Conservation (phyloP, 2,113 vertebrate genomes). For the Sapayoa aenigma region DNA sequence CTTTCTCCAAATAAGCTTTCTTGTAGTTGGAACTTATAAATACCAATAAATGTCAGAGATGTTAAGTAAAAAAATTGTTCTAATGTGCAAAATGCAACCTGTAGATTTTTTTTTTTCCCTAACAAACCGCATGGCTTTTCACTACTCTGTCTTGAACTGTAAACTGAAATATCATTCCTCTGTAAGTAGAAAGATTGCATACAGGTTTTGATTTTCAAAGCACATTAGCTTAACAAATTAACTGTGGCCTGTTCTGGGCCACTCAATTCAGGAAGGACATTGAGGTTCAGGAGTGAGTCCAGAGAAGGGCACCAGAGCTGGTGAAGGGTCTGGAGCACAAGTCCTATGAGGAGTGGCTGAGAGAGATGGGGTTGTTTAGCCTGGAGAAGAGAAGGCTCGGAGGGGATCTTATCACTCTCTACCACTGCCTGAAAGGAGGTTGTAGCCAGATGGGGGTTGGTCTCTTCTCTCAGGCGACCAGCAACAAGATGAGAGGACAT, state of each 20-base stretch:
- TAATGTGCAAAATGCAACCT: neutral
- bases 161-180: neutral
- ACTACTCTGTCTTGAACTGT: neutral
- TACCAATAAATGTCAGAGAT: neutral
- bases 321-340: neutral
- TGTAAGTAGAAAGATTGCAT: neutral
- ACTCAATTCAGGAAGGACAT: neutral
- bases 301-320: neutral
- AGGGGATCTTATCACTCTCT: neutral
- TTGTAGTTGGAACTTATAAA: neutral
- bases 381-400: neutral
- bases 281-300: neutral
- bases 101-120: neutral
- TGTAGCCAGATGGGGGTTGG: accelerated
- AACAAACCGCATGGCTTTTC: neutral
- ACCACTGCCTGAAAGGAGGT: neutral
- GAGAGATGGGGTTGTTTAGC: neutral
- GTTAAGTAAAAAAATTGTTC: neutral
- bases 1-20: neutral
- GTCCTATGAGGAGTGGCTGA: neutral
- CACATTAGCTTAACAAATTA: neutral
- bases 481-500: neutral
- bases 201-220: neutral
- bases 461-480: neutral
- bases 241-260: accelerated